Base-by-base conservation (phyloP, 35 echinoderm and acorn worm species). In the Stichopus chloronotus region DNA sequence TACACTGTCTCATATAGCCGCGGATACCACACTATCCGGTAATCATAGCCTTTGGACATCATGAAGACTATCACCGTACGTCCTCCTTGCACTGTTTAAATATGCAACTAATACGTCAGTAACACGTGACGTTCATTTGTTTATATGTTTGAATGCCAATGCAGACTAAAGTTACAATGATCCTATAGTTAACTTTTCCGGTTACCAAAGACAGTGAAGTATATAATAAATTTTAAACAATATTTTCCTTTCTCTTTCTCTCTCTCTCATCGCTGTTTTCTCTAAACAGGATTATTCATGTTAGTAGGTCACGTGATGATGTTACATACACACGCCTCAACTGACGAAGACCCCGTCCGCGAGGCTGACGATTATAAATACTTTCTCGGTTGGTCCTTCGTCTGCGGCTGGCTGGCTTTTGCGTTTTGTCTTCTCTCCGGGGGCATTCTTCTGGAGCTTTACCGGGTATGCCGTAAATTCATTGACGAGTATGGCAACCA, bases 251-350 rank as follows among this genome's bases (percentile, higher is more conserved):
- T 65, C 6, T 65, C 10, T 65, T 65, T 65, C 61, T 43, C 61
- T 65, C 9, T 2, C 60, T 63, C 9, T 81, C 13, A 92, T 55
- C 78, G 6, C 81, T 0, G 71, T 57, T 56, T 88, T 63, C 53
- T 94, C 23, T 21, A 69, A 9, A 22, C 91, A 97, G 96, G 96
- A 82, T 60, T 97, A 78, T 97, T 97, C 79, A 97, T 97, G 96
- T 69, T 97, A 21, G 96, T 97, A 9, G 96, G 96, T 58, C 96
- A 97, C 87, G 71, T 94, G 6, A 97, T 97, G 96, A 92, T 97
- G 90, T 55, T 97, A 57, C 61, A 69, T 8, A 77, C 87, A 6
- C 94, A 97, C 58, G 69, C 68, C 14, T 61, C 80, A 8, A 74
- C 19, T 53, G 60, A 78, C 7, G 43, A 76, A 9, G 65, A 90